Evolutionary conservation across 2,797 vertebrate species (phyloP), one percentile per base, ranked within the genome.

Genomic region (Anabacerthia variegaticeps): DNA sequence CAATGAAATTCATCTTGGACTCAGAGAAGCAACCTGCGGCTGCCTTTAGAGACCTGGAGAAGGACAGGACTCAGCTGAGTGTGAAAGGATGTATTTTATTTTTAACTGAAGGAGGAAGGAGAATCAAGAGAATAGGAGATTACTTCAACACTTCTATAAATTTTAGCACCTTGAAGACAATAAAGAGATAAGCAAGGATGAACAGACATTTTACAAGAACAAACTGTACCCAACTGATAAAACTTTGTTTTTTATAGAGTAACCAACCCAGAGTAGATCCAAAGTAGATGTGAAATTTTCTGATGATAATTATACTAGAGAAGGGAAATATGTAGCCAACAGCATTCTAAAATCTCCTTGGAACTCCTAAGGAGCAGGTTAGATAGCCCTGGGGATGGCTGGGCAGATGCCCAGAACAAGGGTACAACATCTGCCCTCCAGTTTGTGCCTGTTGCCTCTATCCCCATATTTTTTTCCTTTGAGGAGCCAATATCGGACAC

Each of bases 291-390:
- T 37, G 37, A 75, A 75, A 37, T 43, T 80, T 86, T 77, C n/a
- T 61, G 34, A 32, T 0, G 1, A 23, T 63, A 2, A 34, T 22
- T 1, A 21, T 24, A 34, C 5, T 43, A 82, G n/a, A 74, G 12
- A 21, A 26, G 52, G 66, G 55, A 41, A 85, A 51, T 4, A 66
- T 27, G 14, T 30, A 66, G 24, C 19, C 34, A 75, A 22, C 19
- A 75, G 37, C 3, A 1, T 12, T 71, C 27, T 55, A 51, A 80
- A 88, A 85, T 74, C 30, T 69, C 41, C 15, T 43, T 67, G 52
- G 34, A 67, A 46, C 28, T 79, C 12, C 67, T 76, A 23, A 63
- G 44, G 55, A 61, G 37, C 34, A 62, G 20, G 27, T 62, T 68
- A 88, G 66, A 58, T 46, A 73, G 28, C n/a, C 39, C 39, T 4